Evolutionary conservation across 2,888 invertebrate species (phyloP), one percentile per base, ranked within the genome.

Genomic region (Agrypnus murinus): DNA sequence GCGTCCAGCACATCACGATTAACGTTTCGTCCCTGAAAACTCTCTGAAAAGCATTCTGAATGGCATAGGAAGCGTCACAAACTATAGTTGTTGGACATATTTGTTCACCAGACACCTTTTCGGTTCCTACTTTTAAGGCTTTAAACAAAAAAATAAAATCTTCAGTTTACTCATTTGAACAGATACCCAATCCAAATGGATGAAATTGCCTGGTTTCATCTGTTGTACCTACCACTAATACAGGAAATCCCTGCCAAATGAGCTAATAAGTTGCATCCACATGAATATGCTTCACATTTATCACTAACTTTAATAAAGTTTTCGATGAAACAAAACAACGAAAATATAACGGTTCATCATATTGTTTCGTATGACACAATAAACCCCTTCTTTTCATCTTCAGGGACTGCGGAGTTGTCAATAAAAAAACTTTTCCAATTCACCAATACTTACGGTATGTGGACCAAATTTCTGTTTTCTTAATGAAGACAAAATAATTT

Each of bases 161-260:
- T n/a, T n/a, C n/a, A n/a, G n/a, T n/a, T n/a, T n/a, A n/a, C n/a
- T 64, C 65, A 38, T 63, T 58, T 43, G 15, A 40, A 34, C 64
- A 55, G 19, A 65, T 17, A 31, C 45, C 58, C 10, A 69, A 10
- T 31, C 53, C 57, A 45, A 70, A 70, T 15, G 50, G 36, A 38
- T 65, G 65, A 57, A 65, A 70, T n/a, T 62, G 15, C 17, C 12
- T 34, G n/a, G 10, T 15, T 48, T 32, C 25, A 25, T 62, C 45
- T 45, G 60, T 60, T 12, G 60, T 60, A 45, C 25, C 31, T 9
- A 60, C 45, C 12, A 60, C 43, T 25, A 65, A 19, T 6, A 69
- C 50, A 32, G 58, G 59, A 40, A 53, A 69, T 40, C 65, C 65
- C 45, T 65, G 59, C 69, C 59, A 50, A 19, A 65, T 65, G 7